Conservation (phyloP, 2,888 invertebrate genomes). For the Cremastobaeus sp. region DNA sequence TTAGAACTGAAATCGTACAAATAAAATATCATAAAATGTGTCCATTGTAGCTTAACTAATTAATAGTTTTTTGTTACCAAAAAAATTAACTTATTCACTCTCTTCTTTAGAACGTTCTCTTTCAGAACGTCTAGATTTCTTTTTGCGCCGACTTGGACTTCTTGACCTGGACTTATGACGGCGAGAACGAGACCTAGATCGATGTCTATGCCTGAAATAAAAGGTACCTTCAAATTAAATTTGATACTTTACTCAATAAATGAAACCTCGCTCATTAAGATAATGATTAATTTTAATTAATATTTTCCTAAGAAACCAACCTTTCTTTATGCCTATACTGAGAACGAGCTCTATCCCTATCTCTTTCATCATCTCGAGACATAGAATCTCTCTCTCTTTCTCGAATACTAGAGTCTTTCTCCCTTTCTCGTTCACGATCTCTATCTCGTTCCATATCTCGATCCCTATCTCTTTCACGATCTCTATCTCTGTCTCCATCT, state of each 20-base stretch:
- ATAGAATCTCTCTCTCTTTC: slow-evolving; percentile 76
- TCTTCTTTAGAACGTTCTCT: slow-evolving; percentile 82
- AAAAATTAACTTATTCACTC: slow-evolving; percentile 80
- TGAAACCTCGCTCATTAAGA: too few species aligned
- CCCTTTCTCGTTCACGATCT: slow-evolving; percentile 68
- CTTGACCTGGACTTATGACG: slow-evolving; percentile 86
- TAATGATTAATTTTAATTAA: too few species aligned
- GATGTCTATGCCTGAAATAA: slow-evolving; percentile 72
- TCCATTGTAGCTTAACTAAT: slow-evolving; percentile 18
- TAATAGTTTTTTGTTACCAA: slow-evolving; percentile 3
- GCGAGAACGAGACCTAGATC: slow-evolving; percentile 80
- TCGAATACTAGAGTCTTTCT: slow-evolving; percentile 72
- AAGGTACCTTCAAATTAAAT: slow-evolving; percentile 8
- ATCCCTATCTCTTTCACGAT: slow-evolving; percentile 69
- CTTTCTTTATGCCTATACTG: slow-evolving; percentile 82
- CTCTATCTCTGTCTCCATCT: slow-evolving; percentile 77
- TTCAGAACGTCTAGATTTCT: slow-evolving; percentile 85
- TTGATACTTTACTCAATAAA: not conserved
- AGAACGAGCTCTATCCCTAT: slow-evolving; percentile 80
- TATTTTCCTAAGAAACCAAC: too few species aligned
- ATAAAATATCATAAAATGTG: too few species aligned
- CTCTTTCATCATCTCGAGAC: slow-evolving; percentile 78
- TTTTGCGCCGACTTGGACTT: slow-evolving; percentile 85
- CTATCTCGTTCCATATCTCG: slow-evolving; percentile 71
- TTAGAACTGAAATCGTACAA: slow-evolving; percentile 3